Evolutionary conservation across 2,113 vertebrate genomes (phyloP), one percentile per base, ranked within the genome.

Genomic region (Oostethus manadensis): DNA sequence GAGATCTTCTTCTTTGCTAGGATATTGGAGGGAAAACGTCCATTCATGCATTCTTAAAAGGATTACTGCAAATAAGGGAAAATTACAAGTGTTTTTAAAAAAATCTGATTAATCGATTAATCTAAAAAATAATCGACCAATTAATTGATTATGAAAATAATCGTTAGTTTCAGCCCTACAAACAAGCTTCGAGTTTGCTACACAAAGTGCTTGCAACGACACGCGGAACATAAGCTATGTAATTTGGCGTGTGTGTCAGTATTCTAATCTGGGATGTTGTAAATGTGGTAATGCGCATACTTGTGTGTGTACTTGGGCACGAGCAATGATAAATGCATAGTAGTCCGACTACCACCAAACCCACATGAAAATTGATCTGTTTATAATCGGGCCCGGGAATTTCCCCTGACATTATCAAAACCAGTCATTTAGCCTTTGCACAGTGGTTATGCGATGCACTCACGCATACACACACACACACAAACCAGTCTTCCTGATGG

Each of bases 281-380:
- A 9, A 22, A 15, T 53, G 56, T 38, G 51, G 43, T 66, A 54
- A 10, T 60, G 38, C 1, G 7, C 62, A 58, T 49, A 21, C 23
- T 15, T 74, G 38, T 43, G 29, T 58, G 54, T 60, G 48, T 66
- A 47, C 46, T 62, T 46, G 46, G 21, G 56, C n/a, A 43, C 48
- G 58, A 58, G 73, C 56, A 50, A 73, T 56, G 58, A 73, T 70
- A 71, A 76, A 77, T 64, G 65, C 72, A 66, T 60, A 68, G 76
- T 61, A 64, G 51, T 76, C 68, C 60, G 66, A 70, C 59, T 62
- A 55, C 17, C 67, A 63, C 60, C 64, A 62, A 81, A 79, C 56
- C 79, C 76, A 64, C 79, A 82, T 64, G 79, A 73, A 87, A 84
- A 81, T 82, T 68, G 66, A 81, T 86, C 73, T 55, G 70, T 79